Evolutionary conservation across 2,113 vertebrate genomes (phyloP).

Genomic region (Entosphenus tridentatus): DNA sequence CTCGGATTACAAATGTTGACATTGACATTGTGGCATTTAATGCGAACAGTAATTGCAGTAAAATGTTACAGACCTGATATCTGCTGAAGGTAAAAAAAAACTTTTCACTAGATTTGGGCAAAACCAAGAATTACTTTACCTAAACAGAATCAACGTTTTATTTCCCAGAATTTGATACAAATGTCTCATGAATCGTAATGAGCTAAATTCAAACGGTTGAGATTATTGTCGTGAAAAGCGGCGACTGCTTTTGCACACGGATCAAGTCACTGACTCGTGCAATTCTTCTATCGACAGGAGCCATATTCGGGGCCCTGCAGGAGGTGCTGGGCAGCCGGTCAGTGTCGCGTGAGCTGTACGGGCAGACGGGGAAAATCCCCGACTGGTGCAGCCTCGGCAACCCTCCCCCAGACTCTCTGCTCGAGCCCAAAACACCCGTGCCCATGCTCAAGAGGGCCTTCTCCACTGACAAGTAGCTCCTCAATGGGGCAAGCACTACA

Average conservation of each 20-base stretch:
- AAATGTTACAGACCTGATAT: no score
- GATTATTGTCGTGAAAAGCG: neutral
- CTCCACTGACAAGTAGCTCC: constrained; percentile 69
- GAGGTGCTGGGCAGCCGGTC: constrained; percentile 84
- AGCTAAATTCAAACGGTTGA: neutral
- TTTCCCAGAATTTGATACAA: no score
- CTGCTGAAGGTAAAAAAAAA: no score
- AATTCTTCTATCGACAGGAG: constrained; percentile 26
- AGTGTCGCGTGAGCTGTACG: constrained; percentile 77
- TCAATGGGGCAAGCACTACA: neutral
- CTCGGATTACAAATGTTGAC: no score
- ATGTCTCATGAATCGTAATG: neutral
- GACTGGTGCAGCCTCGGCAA: constrained; percentile 89
- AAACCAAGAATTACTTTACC: no score
- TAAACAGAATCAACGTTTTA: no score
- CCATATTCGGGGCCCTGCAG: constrained; percentile 79
- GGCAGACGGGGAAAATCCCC: constrained; percentile 66
- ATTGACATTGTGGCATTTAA: no score
- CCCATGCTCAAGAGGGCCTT: constrained; percentile 89
- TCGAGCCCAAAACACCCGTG: constrained; percentile 62
- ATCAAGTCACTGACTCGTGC: neutral
- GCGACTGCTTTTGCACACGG: neutral
- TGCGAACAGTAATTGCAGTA: no score
- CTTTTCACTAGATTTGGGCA: no score
- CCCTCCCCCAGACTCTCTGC: constrained; percentile 60